A percentile compares a stretch with the other conserved stretches of the same genome.
These are phyloP conservation scores for Venustaconcha ellipsiformis DNA, from an alignment of 1,140 invertebrate species.

Conservation along the genomic window DNA sequence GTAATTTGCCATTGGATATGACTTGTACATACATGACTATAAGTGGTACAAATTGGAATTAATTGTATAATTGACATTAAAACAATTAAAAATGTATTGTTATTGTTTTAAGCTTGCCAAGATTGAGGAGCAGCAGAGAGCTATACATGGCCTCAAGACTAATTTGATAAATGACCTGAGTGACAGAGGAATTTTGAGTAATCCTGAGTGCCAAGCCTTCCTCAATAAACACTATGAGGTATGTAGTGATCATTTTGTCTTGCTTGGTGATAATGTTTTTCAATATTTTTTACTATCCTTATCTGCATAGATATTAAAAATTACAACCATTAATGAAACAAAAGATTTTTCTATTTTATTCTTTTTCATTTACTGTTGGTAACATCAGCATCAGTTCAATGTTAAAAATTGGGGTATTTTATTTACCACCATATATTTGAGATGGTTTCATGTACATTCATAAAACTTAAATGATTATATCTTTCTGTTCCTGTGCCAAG, in stretches of 20 bases:
- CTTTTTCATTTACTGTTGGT: too few relatives aligned
- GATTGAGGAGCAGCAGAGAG: slow-evolving; percentile 66
- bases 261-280: too few relatives aligned
- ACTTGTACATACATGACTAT: background rate
- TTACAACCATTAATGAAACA: too few relatives aligned
- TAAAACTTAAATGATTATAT: too few relatives aligned
- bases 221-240: slow-evolving; percentile 60
- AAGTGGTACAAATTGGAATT: background rate
- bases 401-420: too few relatives aligned
- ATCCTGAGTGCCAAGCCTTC: slow-evolving; percentile 59
- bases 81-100: background rate
- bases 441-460: too few relatives aligned
- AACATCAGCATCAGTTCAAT: too few relatives aligned
- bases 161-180: slow-evolving; percentile 66
- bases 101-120: slow-evolving; percentile 50
- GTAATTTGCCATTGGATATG: background rate
- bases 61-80: background rate
- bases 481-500: too few relatives aligned
- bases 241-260: slow-evolving; percentile 2
- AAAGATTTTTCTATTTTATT: too few relatives aligned
- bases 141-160: slow-evolving; percentile 64
- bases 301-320: too few relatives aligned
- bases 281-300: background rate
- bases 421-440: too few relatives aligned
- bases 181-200: slow-evolving; percentile 55